Conservation (phyloP, 2,888 invertebrate genomes). For the Dromius quadrimaculatus region DNA sequence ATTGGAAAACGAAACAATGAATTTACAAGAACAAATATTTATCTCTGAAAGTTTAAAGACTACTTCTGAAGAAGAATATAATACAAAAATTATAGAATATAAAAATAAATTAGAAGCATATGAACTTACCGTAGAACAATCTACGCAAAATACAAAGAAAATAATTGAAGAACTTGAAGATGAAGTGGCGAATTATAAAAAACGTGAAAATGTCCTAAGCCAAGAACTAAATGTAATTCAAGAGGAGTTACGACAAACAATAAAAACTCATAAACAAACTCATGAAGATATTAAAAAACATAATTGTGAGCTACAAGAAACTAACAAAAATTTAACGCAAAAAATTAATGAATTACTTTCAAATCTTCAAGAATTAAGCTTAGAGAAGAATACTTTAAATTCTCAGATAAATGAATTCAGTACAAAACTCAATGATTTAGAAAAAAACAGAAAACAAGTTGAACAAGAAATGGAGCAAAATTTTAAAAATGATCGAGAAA, state of each 20-base stretch:
- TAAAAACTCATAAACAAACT: not conserved
- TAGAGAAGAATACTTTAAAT: not conserved
- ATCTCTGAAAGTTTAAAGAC: constrained; percentile 15
- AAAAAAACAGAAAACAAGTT: not conserved
- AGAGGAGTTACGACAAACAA: not conserved
- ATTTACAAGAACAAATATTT: constrained; percentile 3
- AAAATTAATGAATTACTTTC: constrained; percentile 7
- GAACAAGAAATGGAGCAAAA: not conserved
- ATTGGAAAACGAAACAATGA: constrained; percentile 3
- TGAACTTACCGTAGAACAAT: no score
- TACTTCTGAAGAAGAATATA: not conserved
- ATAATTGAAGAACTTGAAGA: constrained; percentile 32
- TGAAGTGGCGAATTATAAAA: constrained; percentile 32
- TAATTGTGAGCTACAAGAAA: not conserved
- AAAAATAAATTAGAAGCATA: no score
- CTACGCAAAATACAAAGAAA: no score
- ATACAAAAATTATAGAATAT: not conserved
- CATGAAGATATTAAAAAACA: not conserved
- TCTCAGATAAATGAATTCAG: not conserved
- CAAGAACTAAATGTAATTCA: no score
- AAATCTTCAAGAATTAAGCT: not conserved
- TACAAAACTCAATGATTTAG: not conserved
- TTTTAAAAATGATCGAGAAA: not conserved
- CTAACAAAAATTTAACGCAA: not conserved
- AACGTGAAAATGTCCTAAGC: no score